Percentiles rank a stretch among this genome's conserved stretches.
Evolutionary conservation across 2,113 vertebrate genomes (phyloP).

Genomic region (Hemichromis elongatus): DNA sequence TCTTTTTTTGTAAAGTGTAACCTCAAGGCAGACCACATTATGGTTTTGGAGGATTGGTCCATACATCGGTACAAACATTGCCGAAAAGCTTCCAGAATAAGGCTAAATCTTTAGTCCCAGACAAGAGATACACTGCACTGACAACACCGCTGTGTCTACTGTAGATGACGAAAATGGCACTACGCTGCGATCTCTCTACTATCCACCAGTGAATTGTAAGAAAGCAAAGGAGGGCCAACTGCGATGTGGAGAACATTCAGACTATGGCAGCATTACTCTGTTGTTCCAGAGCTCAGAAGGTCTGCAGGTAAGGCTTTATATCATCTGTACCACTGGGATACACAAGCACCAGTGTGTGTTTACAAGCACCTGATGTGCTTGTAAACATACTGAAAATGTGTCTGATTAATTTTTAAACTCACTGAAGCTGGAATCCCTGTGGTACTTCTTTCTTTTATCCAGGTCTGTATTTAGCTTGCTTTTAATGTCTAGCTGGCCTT

Average conservation of each 20-base stretch:
- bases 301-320: constrained; percentile 60
- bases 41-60: fast-evolving
- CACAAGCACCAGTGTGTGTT: too few species aligned
- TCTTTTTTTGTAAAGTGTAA: background rate
- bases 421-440: background rate
- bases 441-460: background rate
- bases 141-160: background rate
- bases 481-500: too few species aligned
- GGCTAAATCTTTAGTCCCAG: background rate
- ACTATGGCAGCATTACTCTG: constrained; percentile 75
- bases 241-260: constrained; percentile 74
- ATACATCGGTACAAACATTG: background rate
- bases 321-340: background rate
- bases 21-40: background rate
- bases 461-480: too few species aligned
- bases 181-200: constrained; percentile 68
- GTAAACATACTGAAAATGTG: background rate
- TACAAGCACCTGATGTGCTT: background rate
- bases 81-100: background rate
- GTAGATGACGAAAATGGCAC: constrained; percentile 52
- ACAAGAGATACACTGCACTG: background rate
- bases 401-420: background rate
- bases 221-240: constrained; percentile 62
- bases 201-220: constrained; percentile 52
- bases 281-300: constrained; percentile 67